Evolutionary conservation across 2,888 invertebrate species (phyloP).

Genomic region (Autographa pulchrina): DNA sequence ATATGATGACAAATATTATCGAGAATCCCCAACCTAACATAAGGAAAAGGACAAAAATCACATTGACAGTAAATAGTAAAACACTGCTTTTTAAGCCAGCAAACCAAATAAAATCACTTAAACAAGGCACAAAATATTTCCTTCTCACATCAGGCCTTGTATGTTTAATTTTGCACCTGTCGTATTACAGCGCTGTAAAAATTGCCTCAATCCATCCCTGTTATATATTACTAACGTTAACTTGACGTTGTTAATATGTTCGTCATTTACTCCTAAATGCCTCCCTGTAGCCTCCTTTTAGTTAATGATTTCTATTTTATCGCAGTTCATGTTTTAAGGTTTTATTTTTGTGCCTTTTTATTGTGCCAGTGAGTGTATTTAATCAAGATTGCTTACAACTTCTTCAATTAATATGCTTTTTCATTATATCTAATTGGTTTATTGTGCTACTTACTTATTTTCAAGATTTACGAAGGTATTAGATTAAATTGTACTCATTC

Average conservation of each 20-base stretch:
- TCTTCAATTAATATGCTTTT: background rate
- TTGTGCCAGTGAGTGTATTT: background rate
- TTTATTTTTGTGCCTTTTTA: background rate
- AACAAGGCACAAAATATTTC: background rate
- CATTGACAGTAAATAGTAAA: too few species aligned
- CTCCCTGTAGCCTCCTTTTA: conserved; percentile 7
- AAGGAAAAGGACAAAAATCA: too few species aligned
- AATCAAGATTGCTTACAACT: background rate
- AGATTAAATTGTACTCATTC: too few species aligned
- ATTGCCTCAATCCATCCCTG: conserved; percentile 38
- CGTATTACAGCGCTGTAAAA: conserved; percentile 21
- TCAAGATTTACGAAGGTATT: too few species aligned
- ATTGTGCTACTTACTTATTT: too few species aligned
- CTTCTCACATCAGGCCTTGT: conserved; percentile 27
- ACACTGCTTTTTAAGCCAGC: too few species aligned
- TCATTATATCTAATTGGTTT: too few species aligned
- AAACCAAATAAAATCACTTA: too few species aligned
- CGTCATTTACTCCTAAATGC: conserved; percentile 16
- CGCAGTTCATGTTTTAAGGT: background rate
- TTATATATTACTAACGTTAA: conserved; percentile 17
- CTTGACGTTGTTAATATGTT: conserved; percentile 21
- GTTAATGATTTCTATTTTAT: conserved; percentile 18
- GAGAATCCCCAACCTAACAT: too few species aligned
- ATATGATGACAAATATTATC: too few species aligned
- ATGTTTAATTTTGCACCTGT: conserved; percentile 40